Conservation (phyloP, 2,113 vertebrate genomes). For the Actenoides lindsayi region DNA sequence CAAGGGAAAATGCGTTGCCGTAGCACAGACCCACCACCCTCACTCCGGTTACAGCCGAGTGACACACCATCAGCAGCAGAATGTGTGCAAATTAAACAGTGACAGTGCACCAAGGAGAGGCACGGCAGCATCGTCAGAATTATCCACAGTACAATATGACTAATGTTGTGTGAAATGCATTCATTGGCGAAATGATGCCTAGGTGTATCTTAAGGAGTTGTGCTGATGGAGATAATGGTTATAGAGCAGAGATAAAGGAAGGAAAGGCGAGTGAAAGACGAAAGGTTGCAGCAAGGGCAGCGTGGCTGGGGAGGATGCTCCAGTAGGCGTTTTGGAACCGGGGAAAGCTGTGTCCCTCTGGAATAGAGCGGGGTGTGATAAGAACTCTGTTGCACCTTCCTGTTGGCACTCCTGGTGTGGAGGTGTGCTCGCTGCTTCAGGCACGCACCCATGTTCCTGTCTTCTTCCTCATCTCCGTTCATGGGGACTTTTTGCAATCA, state of each 20-base stretch:
- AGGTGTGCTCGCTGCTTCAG: background rate
- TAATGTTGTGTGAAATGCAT: constrained; percentile 72
- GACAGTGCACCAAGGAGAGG: constrained; percentile 48
- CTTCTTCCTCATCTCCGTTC: background rate
- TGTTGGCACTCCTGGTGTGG: rapidly evolving
- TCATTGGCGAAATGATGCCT: constrained; percentile 50
- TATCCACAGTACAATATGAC: constrained; percentile 61
- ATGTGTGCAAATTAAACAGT: constrained; percentile 61
- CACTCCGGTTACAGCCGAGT: constrained; percentile 28
- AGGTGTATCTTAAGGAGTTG: constrained; percentile 66
- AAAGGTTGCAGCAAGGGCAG: constrained; percentile 61
- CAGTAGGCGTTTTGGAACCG: background rate
- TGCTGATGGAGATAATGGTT: constrained; percentile 63
- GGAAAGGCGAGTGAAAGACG: constrained; percentile 33
- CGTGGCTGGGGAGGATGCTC: background rate
- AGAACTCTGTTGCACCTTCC: background rate
- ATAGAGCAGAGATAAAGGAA: constrained; percentile 45
- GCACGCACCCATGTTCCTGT: background rate
- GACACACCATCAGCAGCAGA: constrained; percentile 35
- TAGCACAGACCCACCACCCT: background rate
- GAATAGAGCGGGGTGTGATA: background rate
- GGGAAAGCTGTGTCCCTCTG: background rate
- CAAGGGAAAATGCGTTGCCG: background rate
- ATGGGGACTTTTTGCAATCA: background rate
- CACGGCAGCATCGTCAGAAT: constrained; percentile 49